These are phyloP conservation scores for Campopleginae sp. DNA, from an alignment of 2,888 invertebrate genomes.

Conservation along the genomic window DNA sequence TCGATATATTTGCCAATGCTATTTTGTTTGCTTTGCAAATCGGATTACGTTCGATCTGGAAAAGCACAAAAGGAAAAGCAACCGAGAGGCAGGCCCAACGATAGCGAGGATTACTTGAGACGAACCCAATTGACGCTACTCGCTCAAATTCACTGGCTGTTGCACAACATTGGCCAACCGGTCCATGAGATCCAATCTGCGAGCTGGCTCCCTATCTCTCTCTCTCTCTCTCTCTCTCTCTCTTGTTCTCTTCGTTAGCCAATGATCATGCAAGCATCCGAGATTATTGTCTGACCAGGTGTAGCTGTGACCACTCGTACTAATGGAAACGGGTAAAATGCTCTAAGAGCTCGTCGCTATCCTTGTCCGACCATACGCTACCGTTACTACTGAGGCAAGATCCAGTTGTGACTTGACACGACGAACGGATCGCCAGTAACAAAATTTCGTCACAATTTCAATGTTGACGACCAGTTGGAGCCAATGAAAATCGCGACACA, in stretches of 20 bases:
- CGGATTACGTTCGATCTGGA: not conserved
- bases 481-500: not conserved
- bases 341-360: constrained; percentile 23
- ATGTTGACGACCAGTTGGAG: not conserved
- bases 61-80: not conserved
- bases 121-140: constrained; percentile 26
- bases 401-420: constrained; percentile 41
- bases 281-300: constrained; percentile 66
- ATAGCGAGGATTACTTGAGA: not conserved
- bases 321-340: constrained; percentile 36
- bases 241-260: not conserved
- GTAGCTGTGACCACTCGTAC: constrained; percentile 61
- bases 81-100: not conserved
- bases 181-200: constrained; percentile 30
- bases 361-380: constrained; percentile 65
- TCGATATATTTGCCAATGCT: constrained; percentile 28
- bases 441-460: constrained; percentile 11
- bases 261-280: constrained; percentile 18
- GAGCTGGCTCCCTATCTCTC: not conserved
- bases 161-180: constrained; percentile 7
- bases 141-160: constrained; percentile 3
- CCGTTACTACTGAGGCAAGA: constrained; percentile 58
- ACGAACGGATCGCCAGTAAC: not conserved
- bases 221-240: constrained; percentile 2
- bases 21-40: constrained; percentile 11